Conservation (phyloP, 2,113 vertebrate species). For the Echinops telfairi region DNA sequence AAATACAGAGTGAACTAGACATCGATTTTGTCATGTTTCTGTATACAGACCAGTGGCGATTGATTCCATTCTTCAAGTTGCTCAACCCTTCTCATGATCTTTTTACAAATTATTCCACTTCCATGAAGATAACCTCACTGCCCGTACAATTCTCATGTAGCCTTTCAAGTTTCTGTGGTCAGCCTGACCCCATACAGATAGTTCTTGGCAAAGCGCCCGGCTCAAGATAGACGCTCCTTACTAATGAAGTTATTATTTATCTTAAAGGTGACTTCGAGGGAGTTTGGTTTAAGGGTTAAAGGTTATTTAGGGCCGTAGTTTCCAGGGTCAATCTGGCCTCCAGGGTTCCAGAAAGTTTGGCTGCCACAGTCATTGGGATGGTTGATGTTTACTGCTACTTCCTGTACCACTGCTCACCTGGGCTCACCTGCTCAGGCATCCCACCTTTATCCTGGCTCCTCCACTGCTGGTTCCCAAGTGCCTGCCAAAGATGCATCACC, state of each 20-base stretch:
- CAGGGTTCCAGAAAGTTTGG: neutral
- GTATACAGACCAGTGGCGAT: neutral
- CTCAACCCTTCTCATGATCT: neutral
- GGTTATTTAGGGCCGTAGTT: neutral
- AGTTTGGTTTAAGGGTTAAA: neutral
- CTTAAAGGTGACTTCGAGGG: neutral
- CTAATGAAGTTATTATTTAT: neutral
- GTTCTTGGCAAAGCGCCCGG: neutral
- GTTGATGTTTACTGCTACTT: accelerated
- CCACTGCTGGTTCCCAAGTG: neutral
- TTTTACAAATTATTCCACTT: neutral
- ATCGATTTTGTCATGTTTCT: neutral
- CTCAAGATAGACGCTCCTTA: neutral
- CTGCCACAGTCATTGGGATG: neutral
- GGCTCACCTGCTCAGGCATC: too few relatives aligned
- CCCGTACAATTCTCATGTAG: neutral
- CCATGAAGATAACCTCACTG: neutral
- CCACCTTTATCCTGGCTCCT: neutral
- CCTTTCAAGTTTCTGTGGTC: neutral
- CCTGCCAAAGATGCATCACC: accelerated
- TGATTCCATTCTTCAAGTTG: neutral
- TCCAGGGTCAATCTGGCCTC: neutral
- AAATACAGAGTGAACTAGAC: too few relatives aligned
- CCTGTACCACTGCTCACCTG: accelerated
- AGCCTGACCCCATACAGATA: neutral